Percentiles rank a stretch among this genome's conserved stretches.
Conservation (phyloP, 2,113 vertebrate genomes). For the Onychostoma macrolepis region DNA sequence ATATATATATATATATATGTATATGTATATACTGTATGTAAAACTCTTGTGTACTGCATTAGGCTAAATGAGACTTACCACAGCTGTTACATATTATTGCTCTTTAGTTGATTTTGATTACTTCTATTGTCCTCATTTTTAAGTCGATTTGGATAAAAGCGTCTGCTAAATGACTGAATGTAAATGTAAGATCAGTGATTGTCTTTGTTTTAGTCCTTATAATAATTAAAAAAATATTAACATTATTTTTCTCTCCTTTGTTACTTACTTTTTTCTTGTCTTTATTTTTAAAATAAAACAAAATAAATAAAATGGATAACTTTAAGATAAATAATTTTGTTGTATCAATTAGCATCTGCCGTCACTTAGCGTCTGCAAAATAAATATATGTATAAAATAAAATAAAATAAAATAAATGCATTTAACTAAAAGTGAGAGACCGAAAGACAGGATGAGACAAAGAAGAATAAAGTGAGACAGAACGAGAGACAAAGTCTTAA, state of each 20-base stretch:
- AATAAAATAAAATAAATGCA: not conserved
- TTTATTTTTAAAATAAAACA: not conserved
- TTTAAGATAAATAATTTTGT: not conserved
- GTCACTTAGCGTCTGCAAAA: not conserved
- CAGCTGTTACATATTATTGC: too few relatives aligned
- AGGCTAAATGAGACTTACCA: too few relatives aligned
- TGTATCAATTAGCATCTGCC: not conserved
- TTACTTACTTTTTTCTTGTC: not conserved
- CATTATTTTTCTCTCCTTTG: not conserved
- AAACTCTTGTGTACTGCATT: too few relatives aligned
- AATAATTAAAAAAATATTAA: not conserved
- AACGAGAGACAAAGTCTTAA: not conserved
- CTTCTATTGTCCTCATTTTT: too few relatives aligned
- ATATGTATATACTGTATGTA: too few relatives aligned
- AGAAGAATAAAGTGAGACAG: conserved; percentile 33
- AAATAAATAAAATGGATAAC: not conserved
- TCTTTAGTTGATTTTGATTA: too few relatives aligned
- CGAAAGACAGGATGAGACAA: not conserved
- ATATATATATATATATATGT: too few relatives aligned
- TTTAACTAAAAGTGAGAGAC: conserved; percentile 4
- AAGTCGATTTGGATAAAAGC: not conserved
- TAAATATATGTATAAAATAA: not conserved
- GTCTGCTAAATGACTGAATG: not conserved
- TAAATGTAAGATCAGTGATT: not conserved
- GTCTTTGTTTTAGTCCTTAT: not conserved